phyloP scores from a whole-genome alignment of 1,140 invertebrate genomes.

The Rhopalosiphum padi region DNA sequence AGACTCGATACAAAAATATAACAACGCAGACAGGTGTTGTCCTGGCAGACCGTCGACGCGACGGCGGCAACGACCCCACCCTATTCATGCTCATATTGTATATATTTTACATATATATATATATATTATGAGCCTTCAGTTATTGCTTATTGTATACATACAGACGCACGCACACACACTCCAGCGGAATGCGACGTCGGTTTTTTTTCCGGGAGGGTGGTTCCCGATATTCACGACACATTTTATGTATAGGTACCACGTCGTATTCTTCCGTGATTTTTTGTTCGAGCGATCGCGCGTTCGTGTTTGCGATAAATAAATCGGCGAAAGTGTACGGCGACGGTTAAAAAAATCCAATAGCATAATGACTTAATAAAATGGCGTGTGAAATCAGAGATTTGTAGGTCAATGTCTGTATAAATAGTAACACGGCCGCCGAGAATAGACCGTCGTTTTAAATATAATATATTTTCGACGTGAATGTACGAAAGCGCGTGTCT shows the following conservation, averaged over 20 bases:
- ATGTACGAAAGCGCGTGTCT: background rate
- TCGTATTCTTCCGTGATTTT: slow-evolving; percentile 2
- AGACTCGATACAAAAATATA: slow-evolving; percentile 25
- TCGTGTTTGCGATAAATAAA: background rate
- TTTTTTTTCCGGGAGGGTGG: background rate
- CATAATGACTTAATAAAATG: background rate
- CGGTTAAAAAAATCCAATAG: background rate
- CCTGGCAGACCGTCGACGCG: slow-evolving; percentile 3
- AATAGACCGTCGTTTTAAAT: background rate
- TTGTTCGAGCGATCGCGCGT: background rate
- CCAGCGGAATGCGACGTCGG: background rate
- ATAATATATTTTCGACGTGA: background rate
- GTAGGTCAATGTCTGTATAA: slow-evolving; percentile 39
- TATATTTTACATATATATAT: background rate
- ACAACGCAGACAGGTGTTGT: slow-evolving; percentile 39
- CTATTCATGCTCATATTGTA: background rate
- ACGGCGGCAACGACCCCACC: slow-evolving; percentile 4
- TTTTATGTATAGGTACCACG: background rate
- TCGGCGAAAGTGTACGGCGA: background rate
- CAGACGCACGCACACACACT: background rate
- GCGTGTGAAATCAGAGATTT: slow-evolving; percentile 34
- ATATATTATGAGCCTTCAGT: background rate
- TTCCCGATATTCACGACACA: background rate
- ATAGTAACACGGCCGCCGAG: background rate
- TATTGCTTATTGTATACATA: background rate